Evolutionary conservation across 2,888 invertebrate species (phyloP), one percentile per base, ranked within the genome.

Genomic region (Callyntrura guangdongensis): DNA sequence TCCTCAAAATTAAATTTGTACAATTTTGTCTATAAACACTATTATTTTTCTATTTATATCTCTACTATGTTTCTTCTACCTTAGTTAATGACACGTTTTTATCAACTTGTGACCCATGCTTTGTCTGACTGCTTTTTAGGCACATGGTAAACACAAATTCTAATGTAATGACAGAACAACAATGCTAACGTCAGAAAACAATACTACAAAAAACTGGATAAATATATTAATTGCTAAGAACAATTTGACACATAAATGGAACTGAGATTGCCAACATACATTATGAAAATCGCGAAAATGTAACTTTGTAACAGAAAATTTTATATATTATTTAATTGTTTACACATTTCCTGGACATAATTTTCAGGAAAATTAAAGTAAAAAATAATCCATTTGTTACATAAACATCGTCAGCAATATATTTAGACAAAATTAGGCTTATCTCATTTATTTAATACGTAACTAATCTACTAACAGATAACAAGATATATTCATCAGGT

Each of bases 261-360:
- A 74, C 74, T 49, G 49, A 74, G 77, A 77, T 77, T 77, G 77
- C 77, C 77, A 56, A 77, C 69, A 45, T n/a, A n/a, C n/a, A n/a
- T n/a, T n/a, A n/a, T n/a, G n/a, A n/a, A n/a, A n/a, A n/a, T n/a
- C n/a, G n/a, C n/a, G n/a, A n/a, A 77, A 77, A 56, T 8, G 0
- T 22, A 74, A 74, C 17, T 20, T 49, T 20, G 3, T 49, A 20
- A 49, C 12, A 49, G 0, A 47, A 49, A 20, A n/a, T 6, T 69
- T 27, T 22, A 27, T 25, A 22, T 22, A 8, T 14, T 9, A 14
- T 27, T 27, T 17, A 0, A 45, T 67, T 2, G n/a, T 74, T 49
- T 47, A 22, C 49, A 74, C 47, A 74, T 22, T 74, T 74, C 5
- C 25, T 22, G 20, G 3, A 25, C 11, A 61, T 6, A 12, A 2